phyloP scores from a whole-genome alignment of 2,888 invertebrate species.

The Thalpophila matura region DNA sequence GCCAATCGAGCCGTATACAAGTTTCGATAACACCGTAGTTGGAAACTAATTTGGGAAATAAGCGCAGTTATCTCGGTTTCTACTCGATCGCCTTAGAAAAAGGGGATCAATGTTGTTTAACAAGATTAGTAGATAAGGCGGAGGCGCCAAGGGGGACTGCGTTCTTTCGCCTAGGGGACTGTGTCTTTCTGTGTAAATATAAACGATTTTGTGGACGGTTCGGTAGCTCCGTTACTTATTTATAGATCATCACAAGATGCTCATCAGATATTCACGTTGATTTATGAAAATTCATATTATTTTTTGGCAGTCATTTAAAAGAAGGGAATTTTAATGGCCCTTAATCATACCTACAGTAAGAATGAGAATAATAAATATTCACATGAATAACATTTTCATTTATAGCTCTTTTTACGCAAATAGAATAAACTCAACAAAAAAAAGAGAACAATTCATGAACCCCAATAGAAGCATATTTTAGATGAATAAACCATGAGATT shows the following conservation, averaged over 20 bases:
- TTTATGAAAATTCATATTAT: constrained; percentile 28
- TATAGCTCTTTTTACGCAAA: not conserved
- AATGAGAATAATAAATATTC: not conserved
- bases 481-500: not conserved
- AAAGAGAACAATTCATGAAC: not conserved
- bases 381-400: not conserved
- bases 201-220: constrained; percentile 50
- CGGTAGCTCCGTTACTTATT: constrained; percentile 38
- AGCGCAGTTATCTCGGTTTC: constrained; percentile 85
- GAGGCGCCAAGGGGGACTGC: constrained; percentile 57
- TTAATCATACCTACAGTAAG: not conserved
- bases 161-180: constrained; percentile 57
- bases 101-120: constrained; percentile 82
- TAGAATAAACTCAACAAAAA: not conserved
- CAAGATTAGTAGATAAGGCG: constrained; percentile 76
- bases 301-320: not conserved
- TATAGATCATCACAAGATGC: constrained; percentile 25
- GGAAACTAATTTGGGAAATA: constrained; percentile 89
- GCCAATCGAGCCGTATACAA: constrained; percentile 88
- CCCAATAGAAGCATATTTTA: not conserved
- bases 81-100: constrained; percentile 85
- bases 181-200: constrained; percentile 58
- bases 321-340: not conserved
- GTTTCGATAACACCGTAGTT: constrained; percentile 90
- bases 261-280: constrained; percentile 23